These are phyloP conservation scores for Galaxea fascicularis DNA, from an alignment of 92 coral and sea anemone genomes.

Conservation along the genomic window DNA sequence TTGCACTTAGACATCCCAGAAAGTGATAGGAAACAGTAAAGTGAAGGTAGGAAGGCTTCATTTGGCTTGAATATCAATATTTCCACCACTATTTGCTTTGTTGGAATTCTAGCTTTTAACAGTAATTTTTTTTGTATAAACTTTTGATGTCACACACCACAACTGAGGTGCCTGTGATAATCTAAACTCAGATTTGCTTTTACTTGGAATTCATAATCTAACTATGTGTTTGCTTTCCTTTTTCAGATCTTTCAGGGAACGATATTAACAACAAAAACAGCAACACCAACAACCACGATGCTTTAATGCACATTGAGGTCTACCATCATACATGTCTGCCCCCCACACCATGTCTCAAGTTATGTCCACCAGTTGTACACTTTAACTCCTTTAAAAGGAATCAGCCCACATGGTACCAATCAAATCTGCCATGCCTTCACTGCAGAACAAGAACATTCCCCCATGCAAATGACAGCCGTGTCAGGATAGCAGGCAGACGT, in stretches of 20 bases:
- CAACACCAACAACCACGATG: background rate
- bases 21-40: too few species aligned
- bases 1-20: too few species aligned
- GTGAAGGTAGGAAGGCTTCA: too few species aligned
- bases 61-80: too few species aligned
- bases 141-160: too few species aligned
- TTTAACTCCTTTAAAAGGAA: constrained; percentile 1
- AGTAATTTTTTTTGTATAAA: too few species aligned
- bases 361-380: constrained; percentile 19
- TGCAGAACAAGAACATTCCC: constrained; percentile 13
- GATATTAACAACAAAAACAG: background rate
- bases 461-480: background rate
- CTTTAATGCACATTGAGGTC: background rate
- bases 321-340: background rate
- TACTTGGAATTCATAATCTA: background rate
- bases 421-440: background rate
- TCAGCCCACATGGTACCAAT: constrained; percentile 4
- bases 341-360: background rate
- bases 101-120: too few species aligned
- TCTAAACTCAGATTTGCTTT: too few species aligned
- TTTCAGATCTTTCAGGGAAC: constrained; percentile 7
- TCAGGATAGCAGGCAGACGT: background rate
- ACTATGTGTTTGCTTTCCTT: background rate
- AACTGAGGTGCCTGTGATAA: too few species aligned
- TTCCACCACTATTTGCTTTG: too few species aligned